Evolutionary conservation across 2,888 invertebrate genomes (phyloP).

Genomic region (Aphodius granarius): DNA sequence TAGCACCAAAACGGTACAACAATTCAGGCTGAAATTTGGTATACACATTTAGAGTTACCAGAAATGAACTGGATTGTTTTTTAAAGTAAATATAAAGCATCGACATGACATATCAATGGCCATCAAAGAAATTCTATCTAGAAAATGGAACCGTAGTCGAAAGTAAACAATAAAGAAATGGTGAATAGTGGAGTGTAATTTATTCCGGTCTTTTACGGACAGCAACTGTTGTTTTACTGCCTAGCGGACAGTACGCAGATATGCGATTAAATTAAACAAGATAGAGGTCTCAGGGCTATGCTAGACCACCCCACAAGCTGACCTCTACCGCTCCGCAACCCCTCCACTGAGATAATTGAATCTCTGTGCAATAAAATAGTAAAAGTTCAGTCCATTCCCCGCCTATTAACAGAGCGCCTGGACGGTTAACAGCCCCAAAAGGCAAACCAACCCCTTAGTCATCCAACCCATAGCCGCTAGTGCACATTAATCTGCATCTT

Average conservation of each 20-base stretch:
- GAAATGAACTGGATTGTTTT: too few relatives aligned
- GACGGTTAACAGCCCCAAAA: background rate
- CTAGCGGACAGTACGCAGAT: background rate
- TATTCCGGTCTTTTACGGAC: background rate
- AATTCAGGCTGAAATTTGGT: too few relatives aligned
- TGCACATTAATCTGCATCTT: slow-evolving; percentile 54
- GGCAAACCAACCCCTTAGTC: background rate
- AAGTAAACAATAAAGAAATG: background rate
- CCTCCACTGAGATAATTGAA: slow-evolving; percentile 18
- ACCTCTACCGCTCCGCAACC: background rate
- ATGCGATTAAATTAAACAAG: background rate
- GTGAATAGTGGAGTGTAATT: background rate
- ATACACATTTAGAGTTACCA: too few relatives aligned
- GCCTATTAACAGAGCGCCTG: slow-evolving; percentile 38
- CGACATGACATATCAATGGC: background rate
- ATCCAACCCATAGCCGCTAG: slow-evolving; percentile 21
- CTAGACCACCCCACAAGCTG: background rate
- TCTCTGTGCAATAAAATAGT: slow-evolving; percentile 22
- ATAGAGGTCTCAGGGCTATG: background rate
- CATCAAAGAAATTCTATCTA: background rate
- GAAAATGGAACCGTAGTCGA: background rate
- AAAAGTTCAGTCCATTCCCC: slow-evolving; percentile 39
- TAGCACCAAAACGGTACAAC: too few relatives aligned
- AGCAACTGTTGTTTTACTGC: background rate
- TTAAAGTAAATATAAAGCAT: too few relatives aligned